Percentiles rank a stretch among this genome's conserved stretches.
phyloP scores from a whole-genome alignment of 2,113 vertebrate genomes.

The Caranx melampygus region DNA sequence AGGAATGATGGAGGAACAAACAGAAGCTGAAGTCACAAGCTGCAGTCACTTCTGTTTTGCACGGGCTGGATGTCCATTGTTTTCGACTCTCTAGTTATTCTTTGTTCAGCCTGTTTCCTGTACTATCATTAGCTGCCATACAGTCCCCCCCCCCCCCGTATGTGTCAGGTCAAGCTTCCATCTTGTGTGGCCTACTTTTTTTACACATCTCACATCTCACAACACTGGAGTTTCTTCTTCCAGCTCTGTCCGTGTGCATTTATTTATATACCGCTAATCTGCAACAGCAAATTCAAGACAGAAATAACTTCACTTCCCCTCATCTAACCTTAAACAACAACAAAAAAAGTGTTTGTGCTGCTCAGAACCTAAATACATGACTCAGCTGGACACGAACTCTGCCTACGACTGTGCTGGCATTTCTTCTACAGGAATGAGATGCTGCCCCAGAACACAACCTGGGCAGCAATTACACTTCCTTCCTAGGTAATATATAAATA shows the following conservation, averaged over 20 bases:
- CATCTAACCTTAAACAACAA: background rate
- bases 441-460: background rate
- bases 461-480: background rate
- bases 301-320: background rate
- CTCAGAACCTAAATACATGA: background rate
- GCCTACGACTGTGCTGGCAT: background rate
- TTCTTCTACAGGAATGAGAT: background rate
- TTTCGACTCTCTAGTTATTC: slow-evolving; percentile 67
- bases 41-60: slow-evolving; percentile 55
- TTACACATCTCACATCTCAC: slow-evolving; percentile 3
- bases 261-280: too few relatives aligned
- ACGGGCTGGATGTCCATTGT: slow-evolving; percentile 68
- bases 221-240: background rate
- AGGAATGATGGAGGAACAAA: slow-evolving; percentile 80
- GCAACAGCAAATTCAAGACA: too few relatives aligned
- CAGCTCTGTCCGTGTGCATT: background rate
- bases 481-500: too few relatives aligned
- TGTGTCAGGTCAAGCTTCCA: slow-evolving; percentile 38
- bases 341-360: background rate
- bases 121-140: slow-evolving; percentile 49
- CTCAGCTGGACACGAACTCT: background rate
- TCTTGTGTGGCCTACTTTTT: slow-evolving; percentile 28
- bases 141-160: slow-evolving; percentile 27
- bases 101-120: slow-evolving; percentile 65
- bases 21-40: slow-evolving; percentile 72